phyloP scores from a whole-genome alignment of 2,888 invertebrate genomes.

The Steinernema scapterisci region DNA sequence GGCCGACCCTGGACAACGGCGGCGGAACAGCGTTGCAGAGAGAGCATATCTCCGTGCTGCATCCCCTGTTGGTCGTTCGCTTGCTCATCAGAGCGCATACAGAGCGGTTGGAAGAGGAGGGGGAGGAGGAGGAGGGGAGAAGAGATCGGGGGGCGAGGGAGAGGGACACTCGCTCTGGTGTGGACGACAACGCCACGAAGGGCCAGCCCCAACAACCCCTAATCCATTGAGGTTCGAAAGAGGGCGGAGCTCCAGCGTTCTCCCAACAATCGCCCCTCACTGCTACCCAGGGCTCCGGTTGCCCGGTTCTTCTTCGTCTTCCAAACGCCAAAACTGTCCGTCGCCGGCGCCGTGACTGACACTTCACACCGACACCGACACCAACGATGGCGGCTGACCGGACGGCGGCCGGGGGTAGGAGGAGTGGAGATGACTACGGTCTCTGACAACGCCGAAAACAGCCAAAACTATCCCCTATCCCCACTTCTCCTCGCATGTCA shows the following conservation, averaged over 20 bases:
- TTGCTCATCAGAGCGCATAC: slow-evolving; percentile 25
- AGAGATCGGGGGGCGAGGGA: neutral
- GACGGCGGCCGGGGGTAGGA: no score
- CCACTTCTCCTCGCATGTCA: slow-evolving; percentile 21
- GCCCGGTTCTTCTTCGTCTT: no score
- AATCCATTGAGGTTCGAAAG: slow-evolving; percentile 24
- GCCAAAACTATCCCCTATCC: slow-evolving; percentile 3
- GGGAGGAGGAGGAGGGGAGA: neutral
- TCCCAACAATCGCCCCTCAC: no score
- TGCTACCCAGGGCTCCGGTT: no score
- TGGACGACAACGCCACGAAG: neutral
- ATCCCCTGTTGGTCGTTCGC: slow-evolving; percentile 29
- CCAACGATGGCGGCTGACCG: no score
- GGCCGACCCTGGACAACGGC: neutral
- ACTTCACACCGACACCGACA: no score
- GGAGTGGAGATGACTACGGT: no score
- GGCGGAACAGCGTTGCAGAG: slow-evolving; percentile 4
- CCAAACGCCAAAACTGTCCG: neutral
- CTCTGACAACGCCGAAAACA: neutral
- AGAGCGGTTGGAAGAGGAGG: neutral
- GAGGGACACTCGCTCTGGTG: neutral
- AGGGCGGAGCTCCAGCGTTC: neutral
- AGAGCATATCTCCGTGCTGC: slow-evolving; percentile 21
- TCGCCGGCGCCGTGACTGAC: neutral
- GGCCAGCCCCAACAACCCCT: slow-evolving; percentile 22